phyloP scores from a whole-genome alignment of 2,113 vertebrate species.

The Rhodinocichla rosea region DNA sequence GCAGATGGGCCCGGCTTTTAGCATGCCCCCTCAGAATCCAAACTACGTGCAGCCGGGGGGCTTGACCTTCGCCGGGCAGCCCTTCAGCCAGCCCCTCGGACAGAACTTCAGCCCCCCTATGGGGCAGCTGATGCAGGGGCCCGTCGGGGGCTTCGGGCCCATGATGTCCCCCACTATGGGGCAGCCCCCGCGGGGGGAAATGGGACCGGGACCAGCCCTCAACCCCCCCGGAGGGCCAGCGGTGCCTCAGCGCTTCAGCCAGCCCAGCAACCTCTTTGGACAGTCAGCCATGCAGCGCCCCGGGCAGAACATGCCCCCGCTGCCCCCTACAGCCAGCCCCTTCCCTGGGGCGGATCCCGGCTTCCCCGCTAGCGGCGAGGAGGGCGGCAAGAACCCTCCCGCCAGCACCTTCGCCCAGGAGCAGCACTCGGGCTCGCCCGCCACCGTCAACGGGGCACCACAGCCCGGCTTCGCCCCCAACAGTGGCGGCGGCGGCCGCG shows the following conservation, averaged over 20 bases:
- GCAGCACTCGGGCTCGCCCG: slow-evolving; percentile 66
- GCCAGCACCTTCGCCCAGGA: slow-evolving; percentile 65
- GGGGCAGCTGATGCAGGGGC: slow-evolving; percentile 86
- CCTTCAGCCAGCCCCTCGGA: slow-evolving; percentile 72
- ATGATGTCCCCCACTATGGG: slow-evolving; percentile 88
- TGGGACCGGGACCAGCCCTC: slow-evolving; percentile 75
- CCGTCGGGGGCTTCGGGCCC: slow-evolving; percentile 81
- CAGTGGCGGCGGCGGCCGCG: background rate
- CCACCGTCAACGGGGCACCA: slow-evolving; percentile 74
- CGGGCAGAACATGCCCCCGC: slow-evolving; percentile 77
- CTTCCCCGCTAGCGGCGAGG: slow-evolving; percentile 64
- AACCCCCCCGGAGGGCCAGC: slow-evolving; percentile 75
- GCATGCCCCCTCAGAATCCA: slow-evolving; percentile 82
- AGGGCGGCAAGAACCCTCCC: slow-evolving; percentile 70
- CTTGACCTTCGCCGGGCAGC: slow-evolving; percentile 72
- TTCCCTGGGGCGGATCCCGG: slow-evolving; percentile 76
- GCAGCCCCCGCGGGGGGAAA: slow-evolving; percentile 79
- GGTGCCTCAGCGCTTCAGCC: slow-evolving; percentile 73
- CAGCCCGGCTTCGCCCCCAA: slow-evolving; percentile 62
- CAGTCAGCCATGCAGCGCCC: slow-evolving; percentile 85
- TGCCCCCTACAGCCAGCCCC: slow-evolving; percentile 80
- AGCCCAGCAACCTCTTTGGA: slow-evolving; percentile 84
- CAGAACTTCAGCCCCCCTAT: slow-evolving; percentile 88
- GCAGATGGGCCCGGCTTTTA: slow-evolving; percentile 90
- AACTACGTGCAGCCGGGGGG: slow-evolving; percentile 70